These are phyloP conservation scores for Cephus cinctus DNA, from an alignment of 1,140 invertebrate genomes.

Conservation along the genomic window DNA sequence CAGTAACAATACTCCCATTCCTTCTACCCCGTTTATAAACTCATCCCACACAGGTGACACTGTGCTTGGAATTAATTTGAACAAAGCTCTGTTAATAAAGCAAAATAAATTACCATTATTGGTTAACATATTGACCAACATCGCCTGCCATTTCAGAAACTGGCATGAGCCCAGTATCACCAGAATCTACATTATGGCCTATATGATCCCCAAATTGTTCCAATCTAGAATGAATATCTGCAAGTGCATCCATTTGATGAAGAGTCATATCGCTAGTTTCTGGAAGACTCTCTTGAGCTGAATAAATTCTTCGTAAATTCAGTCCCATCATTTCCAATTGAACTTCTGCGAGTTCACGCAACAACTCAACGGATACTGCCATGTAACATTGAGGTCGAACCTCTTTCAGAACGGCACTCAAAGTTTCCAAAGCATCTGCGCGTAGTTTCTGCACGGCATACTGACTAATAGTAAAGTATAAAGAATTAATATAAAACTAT, in stretches of 20 bases:
- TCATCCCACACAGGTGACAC: too few relatives aligned
- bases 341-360: slow-evolving; percentile 54
- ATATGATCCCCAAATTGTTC: slow-evolving; percentile 18
- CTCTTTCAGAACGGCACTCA: slow-evolving; percentile 51
- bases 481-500: not conserved
- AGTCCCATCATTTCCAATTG: slow-evolving; percentile 61
- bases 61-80: too few relatives aligned
- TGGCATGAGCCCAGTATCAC: not conserved
- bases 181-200: not conserved
- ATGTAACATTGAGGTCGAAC: slow-evolving; percentile 46
- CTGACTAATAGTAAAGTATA: slow-evolving; percentile 44
- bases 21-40: too few relatives aligned
- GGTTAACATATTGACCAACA: slow-evolving; percentile 6
- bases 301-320: slow-evolving; percentile 47
- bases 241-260: slow-evolving; percentile 21
- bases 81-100: too few relatives aligned
- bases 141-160: slow-evolving; percentile 2
- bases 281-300: slow-evolving; percentile 14
- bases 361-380: slow-evolving; percentile 41
- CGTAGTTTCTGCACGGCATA: slow-evolving; percentile 71
- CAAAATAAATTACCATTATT: too few relatives aligned
- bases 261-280: slow-evolving; percentile 11
- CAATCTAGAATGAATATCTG: slow-evolving; percentile 22
- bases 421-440: slow-evolving; percentile 64
- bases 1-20: too few relatives aligned